Conservation (phyloP, 2,113 vertebrate genomes). For the Ciconia maguari region DNA sequence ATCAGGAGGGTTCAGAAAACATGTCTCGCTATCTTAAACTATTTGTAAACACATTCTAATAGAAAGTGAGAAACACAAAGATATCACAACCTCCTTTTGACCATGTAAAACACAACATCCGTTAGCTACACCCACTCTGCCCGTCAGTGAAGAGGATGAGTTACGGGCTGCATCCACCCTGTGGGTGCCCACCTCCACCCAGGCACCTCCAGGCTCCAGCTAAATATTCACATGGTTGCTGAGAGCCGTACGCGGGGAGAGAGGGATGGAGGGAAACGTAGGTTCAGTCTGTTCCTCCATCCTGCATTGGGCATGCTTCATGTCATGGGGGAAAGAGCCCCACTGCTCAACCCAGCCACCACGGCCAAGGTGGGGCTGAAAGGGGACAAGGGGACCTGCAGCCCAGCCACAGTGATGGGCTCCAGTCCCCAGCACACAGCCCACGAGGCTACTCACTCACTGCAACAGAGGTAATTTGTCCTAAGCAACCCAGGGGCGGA, state of each 20-base stretch:
- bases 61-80: background rate
- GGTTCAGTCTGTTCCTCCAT: background rate
- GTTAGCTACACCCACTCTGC: background rate
- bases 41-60: background rate
- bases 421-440: background rate
- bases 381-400: background rate
- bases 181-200: too few species aligned
- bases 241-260: rapidly evolving
- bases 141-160: background rate
- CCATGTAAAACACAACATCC: background rate
- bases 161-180: background rate
- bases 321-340: background rate
- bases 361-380: background rate
- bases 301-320: background rate
- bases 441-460: background rate
- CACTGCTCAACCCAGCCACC: background rate
- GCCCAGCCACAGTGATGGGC: background rate
- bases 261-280: background rate
- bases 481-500: background rate
- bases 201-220: background rate
- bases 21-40: background rate
- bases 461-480: background rate
- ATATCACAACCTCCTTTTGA: background rate
- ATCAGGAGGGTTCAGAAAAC: background rate
- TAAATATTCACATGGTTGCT: background rate